Evolutionary conservation across 2,797 vertebrate species (phyloP), one percentile per base, ranked within the genome.

Genomic region (Xerus rutilus): DNA sequence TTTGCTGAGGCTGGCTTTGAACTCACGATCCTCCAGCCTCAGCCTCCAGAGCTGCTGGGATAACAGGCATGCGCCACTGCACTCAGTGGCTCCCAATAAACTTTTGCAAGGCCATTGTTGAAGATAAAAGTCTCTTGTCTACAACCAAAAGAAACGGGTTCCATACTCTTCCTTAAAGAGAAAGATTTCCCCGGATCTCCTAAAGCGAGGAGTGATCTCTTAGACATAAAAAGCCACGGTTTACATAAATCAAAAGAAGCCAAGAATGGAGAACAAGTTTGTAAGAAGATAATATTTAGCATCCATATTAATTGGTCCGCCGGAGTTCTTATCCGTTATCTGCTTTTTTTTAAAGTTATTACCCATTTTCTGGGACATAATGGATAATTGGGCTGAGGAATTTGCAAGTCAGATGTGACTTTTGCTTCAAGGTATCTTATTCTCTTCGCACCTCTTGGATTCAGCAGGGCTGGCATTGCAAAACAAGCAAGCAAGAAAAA

Each of bases 371-470:
- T 96, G 93, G 96, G 98, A 97, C 96, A 96, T 86, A 92, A 95
- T 91, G 86, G 97, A 96, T 97, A 97, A 98, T 97, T 97, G 93
- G 96, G 94, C 94, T 97, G 81, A 93, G 73, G 52, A 97, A 98
- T 99, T 98, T 98, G 91, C 98, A 98, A 98, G 97, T 98, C 97
- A 98, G 98, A 98, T 98, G 83, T 97, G 92, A 45, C 86, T 98
- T 98, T 98, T 98, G 93, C 97, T 98, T 98, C 95, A 98, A 97
- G 89, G 86, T 96, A 98, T 97, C 30, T 64, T 96, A 97, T 96
- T 98, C 96, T 97, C 97, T 98, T 97, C 97, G 78, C 1, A 15
- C 73, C 95, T 96, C 89, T 97, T 72, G 87, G 62, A 83, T 76
- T 97, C 59, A n/a, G 92, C 49, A 49, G 84, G 67, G 96, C 82